Evolutionary conservation across 2,113 vertebrate genomes (phyloP).

Genomic region (Eidolon helvum): DNA sequence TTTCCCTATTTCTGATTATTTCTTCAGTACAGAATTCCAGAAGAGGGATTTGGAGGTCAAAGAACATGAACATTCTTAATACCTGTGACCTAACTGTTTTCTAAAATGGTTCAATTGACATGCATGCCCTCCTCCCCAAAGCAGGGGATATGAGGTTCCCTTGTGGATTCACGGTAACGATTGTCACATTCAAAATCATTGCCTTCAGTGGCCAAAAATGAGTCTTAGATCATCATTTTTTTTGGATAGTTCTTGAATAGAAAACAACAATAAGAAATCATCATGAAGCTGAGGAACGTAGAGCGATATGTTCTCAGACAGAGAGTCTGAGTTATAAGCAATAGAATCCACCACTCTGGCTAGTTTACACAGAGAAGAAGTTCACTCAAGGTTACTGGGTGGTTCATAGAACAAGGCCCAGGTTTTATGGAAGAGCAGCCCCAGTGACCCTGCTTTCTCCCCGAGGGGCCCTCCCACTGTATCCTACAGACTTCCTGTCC

Average conservation of each 20-base stretch:
- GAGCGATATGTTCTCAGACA: not conserved
- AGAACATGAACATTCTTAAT: not conserved
- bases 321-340: not conserved
- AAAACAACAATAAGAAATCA: not conserved
- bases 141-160: not conserved
- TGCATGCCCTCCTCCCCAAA: not conserved
- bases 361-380: not conserved
- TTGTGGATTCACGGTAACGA: no score
- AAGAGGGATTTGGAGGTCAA: not conserved
- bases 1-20: not conserved
- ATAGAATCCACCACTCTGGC: not conserved
- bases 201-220: not conserved
- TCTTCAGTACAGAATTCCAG: not conserved
- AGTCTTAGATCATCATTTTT: not conserved
- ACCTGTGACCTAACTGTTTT: not conserved
- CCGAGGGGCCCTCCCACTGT: not conserved
- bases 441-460: not conserved
- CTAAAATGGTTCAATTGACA: not conserved
- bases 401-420: not conserved
- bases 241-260: not conserved
- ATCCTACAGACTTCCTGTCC: not conserved
- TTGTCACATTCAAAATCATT: not conserved
- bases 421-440: not conserved
- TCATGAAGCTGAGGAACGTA: not conserved
- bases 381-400: not conserved